Conservation (phyloP, 2,888 invertebrate species). For the Steinernema carpocapsae region DNA sequence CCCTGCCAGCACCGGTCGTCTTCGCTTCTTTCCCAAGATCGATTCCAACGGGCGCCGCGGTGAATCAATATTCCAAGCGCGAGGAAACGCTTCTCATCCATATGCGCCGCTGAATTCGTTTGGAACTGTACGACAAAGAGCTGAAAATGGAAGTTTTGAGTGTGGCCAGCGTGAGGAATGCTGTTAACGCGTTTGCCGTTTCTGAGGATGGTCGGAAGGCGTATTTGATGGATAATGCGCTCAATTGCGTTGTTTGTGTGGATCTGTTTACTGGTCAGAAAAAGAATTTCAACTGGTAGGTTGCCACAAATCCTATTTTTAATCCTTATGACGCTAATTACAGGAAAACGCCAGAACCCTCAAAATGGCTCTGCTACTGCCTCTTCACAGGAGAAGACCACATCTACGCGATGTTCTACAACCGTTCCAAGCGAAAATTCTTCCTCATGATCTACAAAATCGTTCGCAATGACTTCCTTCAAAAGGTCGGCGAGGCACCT, state of each 20-base stretch:
- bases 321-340: neutral
- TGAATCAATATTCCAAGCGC: conserved; percentile 22
- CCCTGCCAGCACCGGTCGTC: neutral
- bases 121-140: conserved; percentile 11
- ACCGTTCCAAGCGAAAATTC: conserved; percentile 19
- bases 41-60: neutral
- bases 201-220: conserved; percentile 36
- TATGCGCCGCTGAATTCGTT: conserved; percentile 17
- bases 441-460: conserved; percentile 26
- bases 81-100: neutral
- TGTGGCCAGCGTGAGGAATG: conserved; percentile 29
- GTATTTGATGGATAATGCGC: conserved; percentile 39
- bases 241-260: conserved; percentile 22
- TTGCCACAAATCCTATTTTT: neutral
- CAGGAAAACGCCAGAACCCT: conserved; percentile 15
- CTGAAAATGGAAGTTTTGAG: neutral
- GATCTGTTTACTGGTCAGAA: conserved; percentile 30
- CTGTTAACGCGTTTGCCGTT: conserved; percentile 39
- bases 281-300: conserved; percentile 15
- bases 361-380: conserved; percentile 37
- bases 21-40: neutral
- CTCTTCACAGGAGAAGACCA: conserved; percentile 25
- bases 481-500: conserved; percentile 5
- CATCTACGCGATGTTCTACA: conserved; percentile 31
- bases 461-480: conserved; percentile 12